Conservation (phyloP, 1,140 invertebrate species). For the Drosophila pallidifrons region DNA sequence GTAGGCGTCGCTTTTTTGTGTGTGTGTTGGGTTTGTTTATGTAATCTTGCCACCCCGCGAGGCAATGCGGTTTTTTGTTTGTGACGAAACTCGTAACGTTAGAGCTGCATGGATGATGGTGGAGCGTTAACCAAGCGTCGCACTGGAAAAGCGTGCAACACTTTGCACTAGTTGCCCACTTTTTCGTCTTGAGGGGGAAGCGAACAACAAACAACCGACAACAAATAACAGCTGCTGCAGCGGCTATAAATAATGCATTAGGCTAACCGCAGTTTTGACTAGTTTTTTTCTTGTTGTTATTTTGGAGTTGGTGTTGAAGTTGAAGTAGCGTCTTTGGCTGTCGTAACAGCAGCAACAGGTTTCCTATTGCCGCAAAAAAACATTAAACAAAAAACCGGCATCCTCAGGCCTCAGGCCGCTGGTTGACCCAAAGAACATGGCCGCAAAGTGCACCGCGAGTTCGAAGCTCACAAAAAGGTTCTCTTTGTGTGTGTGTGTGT, state of each 20-base stretch:
- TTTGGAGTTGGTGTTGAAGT: conserved; percentile 8
- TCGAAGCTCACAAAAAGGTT: not conserved
- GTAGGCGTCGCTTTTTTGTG: too few species aligned
- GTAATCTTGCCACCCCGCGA: conserved; percentile 37
- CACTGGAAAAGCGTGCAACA: conserved; percentile 67
- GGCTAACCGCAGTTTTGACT: conserved; percentile 57
- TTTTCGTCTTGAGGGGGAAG: conserved; percentile 35
- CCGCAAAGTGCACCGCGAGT: not conserved
- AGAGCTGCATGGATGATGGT: conserved; percentile 21
- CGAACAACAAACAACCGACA: conserved; percentile 6
- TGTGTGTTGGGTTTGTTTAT: conserved; percentile 38
- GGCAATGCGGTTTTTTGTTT: conserved; percentile 27
- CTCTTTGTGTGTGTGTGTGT: conserved; percentile 7
- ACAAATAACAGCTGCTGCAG: conserved; percentile 26
- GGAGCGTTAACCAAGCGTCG: conserved; percentile 59
- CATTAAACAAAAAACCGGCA: conserved; percentile 9
- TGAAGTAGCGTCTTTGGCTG: conserved; percentile 26
- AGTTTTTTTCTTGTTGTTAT: conserved; percentile 21
- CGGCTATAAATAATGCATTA: conserved; percentile 67
- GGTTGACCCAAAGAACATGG: conserved; percentile 31
- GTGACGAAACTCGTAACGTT: conserved; percentile 44
- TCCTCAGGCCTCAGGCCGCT: conserved; percentile 18
- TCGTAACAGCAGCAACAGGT: conserved; percentile 55
- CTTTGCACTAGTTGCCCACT: conserved; percentile 58
- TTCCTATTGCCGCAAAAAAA: conserved; percentile 38